Conservation (phyloP, 2,888 invertebrate species). For the Eupelmus urozonus region DNA sequence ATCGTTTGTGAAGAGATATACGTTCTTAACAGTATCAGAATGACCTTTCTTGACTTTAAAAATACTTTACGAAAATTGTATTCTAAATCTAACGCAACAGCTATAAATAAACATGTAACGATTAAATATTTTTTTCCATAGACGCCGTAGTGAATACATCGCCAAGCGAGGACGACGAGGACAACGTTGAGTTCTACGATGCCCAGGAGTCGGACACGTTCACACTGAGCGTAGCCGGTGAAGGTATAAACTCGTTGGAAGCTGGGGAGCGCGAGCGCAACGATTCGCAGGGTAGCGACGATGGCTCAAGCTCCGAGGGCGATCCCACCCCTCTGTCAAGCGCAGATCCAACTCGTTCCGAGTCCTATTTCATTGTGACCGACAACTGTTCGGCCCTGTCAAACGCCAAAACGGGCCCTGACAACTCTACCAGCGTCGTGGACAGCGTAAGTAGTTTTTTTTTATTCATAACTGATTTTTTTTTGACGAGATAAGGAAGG, state of each 20-base stretch:
- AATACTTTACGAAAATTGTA: no score
- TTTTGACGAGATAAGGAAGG: no score
- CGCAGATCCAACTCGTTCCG: slow-evolving; percentile 66
- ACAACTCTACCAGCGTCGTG: slow-evolving; percentile 55
- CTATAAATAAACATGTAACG: not conserved
- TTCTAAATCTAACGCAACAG: no score
- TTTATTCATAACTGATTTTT: not conserved
- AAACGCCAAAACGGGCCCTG: not conserved
- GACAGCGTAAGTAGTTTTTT: slow-evolving; percentile 62
- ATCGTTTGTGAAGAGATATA: no score
- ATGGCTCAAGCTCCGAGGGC: slow-evolving; percentile 76
- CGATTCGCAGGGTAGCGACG: slow-evolving; percentile 76
- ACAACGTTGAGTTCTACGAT: slow-evolving; percentile 81
- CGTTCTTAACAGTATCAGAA: no score
- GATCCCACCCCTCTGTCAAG: slow-evolving; percentile 70
- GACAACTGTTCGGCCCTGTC: slow-evolving; percentile 61
- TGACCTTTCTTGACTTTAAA: no score
- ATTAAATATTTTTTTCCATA: slow-evolving; percentile 55
- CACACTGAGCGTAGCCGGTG: slow-evolving; percentile 71
- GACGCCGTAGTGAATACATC: slow-evolving; percentile 74
- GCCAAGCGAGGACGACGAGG: slow-evolving; percentile 82
- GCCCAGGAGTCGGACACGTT: slow-evolving; percentile 79
- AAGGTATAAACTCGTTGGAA: slow-evolving; percentile 60
- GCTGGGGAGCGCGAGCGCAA: slow-evolving; percentile 62
- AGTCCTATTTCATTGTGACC: slow-evolving; percentile 71